These are phyloP conservation scores for Eueremaeus valkanovi DNA, from an alignment of 2,888 invertebrate species.

Conservation along the genomic window DNA sequence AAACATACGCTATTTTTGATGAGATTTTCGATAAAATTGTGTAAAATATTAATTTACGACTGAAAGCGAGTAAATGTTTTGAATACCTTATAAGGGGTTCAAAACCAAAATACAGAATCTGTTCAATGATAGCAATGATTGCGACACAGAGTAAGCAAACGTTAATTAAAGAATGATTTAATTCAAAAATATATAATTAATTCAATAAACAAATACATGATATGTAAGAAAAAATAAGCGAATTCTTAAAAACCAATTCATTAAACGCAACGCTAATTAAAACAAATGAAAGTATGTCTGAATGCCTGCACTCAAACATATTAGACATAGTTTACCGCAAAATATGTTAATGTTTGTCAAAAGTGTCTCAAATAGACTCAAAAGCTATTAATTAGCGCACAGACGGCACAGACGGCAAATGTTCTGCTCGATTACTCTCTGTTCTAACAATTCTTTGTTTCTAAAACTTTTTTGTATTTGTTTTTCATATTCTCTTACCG, in stretches of 20 bases:
- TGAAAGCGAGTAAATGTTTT: not conserved
- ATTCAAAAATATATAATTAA: not conserved
- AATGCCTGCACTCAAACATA: no score
- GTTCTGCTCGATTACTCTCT: constrained; percentile 1
- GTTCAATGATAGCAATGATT: not conserved
- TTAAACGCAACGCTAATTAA: not conserved
- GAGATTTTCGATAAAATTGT: not conserved
- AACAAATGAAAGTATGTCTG: not conserved
- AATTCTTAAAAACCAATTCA: not conserved
- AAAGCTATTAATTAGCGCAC: not conserved
- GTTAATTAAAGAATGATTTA: not conserved
- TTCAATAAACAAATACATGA: not conserved
- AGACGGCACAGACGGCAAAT: not conserved
- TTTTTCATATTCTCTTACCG: not conserved
- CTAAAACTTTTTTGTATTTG: no score
- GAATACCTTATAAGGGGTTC: constrained; percentile 12
- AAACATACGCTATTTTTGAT: not conserved
- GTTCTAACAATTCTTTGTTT: no score
- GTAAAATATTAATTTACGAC: not conserved
- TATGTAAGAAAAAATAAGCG: not conserved
- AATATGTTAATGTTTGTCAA: no score
- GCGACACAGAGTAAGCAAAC: not conserved
- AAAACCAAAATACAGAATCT: not conserved
- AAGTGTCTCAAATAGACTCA: not conserved
- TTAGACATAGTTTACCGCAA: no score